Evolutionary conservation across 1,140 invertebrate genomes (phyloP).

Genomic region (Stenopsyche tienmushanensis): DNA sequence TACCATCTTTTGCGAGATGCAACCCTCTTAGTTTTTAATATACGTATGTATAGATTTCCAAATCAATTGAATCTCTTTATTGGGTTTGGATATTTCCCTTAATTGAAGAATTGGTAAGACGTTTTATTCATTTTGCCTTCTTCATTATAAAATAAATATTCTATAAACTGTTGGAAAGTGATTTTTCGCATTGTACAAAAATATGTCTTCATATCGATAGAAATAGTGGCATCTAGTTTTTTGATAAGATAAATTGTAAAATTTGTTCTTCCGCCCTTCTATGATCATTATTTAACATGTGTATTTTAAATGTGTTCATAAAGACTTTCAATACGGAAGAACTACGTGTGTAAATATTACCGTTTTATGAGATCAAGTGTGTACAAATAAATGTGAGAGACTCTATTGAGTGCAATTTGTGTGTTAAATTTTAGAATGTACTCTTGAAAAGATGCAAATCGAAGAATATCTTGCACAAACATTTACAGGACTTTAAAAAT

Average conservation of each 20-base stretch:
- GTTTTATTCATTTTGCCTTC: background rate
- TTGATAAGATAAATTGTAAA: background rate
- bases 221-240: slow-evolving; percentile 8
- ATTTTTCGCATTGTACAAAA: background rate
- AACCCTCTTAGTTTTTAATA: no score
- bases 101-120: background rate
- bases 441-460: background rate
- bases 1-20: no score
- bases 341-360: slow-evolving; percentile 13
- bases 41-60: background rate
- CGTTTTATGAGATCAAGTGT: slow-evolving; percentile 6
- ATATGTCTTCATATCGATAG: slow-evolving; percentile 4
- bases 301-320: slow-evolving; percentile 26
- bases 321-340: background rate
- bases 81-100: background rate
- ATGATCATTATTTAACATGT: slow-evolving; percentile 11
- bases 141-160: background rate
- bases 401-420: slow-evolving; percentile 3
- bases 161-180: background rate
- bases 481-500: background rate
- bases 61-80: no score
- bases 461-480: background rate
- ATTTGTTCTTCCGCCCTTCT: slow-evolving; percentile 23
- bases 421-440: background rate
- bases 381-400: slow-evolving; percentile 12